A percentile compares a stretch with the other conserved stretches of the same genome.
phyloP scores from a whole-genome alignment of 2,797 vertebrate genomes.

The Melanotaenia maccullochi region DNA sequence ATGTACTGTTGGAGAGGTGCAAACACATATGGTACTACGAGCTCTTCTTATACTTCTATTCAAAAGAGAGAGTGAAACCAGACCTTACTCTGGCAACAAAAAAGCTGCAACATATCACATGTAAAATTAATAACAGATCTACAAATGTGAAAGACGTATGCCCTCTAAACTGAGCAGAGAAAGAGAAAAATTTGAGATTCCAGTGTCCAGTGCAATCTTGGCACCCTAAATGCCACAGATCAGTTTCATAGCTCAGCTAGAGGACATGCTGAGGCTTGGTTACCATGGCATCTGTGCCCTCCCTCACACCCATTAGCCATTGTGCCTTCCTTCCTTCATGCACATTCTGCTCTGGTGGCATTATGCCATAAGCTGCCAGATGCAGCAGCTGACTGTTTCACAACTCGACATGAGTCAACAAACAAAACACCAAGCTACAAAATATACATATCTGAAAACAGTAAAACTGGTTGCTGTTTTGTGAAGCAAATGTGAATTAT shows the following conservation, averaged over 20 bases:
- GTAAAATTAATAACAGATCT: constrained; percentile 12
- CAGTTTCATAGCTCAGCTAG: constrained; percentile 42
- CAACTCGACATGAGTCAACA: constrained; percentile 12
- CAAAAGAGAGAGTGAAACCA: constrained; percentile 11
- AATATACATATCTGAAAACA: not conserved
- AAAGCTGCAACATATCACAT: constrained; percentile 13
- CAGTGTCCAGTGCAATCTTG: constrained; percentile 22
- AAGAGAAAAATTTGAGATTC: constrained; percentile 29
- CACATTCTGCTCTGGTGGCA: constrained; percentile 51
- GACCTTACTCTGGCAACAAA: constrained; percentile 16
- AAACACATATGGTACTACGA: not conserved
- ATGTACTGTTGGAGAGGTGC: constrained; percentile 7
- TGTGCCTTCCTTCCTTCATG: constrained; percentile 45
- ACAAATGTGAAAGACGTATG: constrained; percentile 7
- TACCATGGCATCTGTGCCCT: constrained; percentile 71
- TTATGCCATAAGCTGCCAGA: constrained; percentile 62
- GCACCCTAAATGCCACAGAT: constrained; percentile 47
- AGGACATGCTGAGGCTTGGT: constrained; percentile 58
- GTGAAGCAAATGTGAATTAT: not conserved
- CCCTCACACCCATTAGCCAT: constrained; percentile 58
- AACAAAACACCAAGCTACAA: constrained; percentile 8
- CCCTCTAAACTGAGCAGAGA: constrained; percentile 17
- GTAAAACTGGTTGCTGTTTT: not conserved
- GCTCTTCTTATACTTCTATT: constrained; percentile 7
- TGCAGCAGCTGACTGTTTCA: constrained; percentile 60